Evolutionary conservation across 2,888 invertebrate species (phyloP), one percentile per base, ranked within the genome.

Genomic region (Melanophora roralis): DNA sequence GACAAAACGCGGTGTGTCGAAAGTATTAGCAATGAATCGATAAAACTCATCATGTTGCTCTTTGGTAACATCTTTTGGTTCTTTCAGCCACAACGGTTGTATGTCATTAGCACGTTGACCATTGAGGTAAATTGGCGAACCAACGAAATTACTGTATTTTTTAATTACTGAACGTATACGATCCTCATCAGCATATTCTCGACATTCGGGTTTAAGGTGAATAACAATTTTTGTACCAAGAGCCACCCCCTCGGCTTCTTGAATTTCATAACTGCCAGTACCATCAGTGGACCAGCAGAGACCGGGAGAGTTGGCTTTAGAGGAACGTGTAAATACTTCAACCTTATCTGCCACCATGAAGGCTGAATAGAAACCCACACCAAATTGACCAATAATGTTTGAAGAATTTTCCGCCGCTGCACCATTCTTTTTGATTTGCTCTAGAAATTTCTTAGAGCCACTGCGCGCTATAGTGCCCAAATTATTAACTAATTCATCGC

Each of bases 301-400:
- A 0, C 97, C 97, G 11, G 93, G 92, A 0, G 94, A 92, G 81
- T 93, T 92, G 3, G 89, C 88, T 57, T 90, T 90, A 74, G 94
- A 93, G 72, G 95, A 94, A 86, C 93, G 93, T 1, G 98, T 96
- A 87, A 91, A 98, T 0, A 98, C 98, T 86, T 98, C 97, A 27
- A 99, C 97, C 87, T 94, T 95, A 84, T 98, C 95, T 21, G 98
- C 97, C 2, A 98, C 98, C 97, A 99, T 98, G 88, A 99, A 99
- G 0, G 96, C 94, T 12, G 98, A 98, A 89, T 99, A 99, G 90
- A 99, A 99, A 0, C 98, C 99, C 16, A 99, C 99, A 83, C 98
- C 99, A 91, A 99, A 99, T 89, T 99, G 98, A 3, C 98, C 98
- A 88, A 98, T 98, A 65, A 98, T 97, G 81, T 95, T 94, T 59